Base-by-base conservation (phyloP, 1,140 invertebrate genomes). In the Apis florea region DNA sequence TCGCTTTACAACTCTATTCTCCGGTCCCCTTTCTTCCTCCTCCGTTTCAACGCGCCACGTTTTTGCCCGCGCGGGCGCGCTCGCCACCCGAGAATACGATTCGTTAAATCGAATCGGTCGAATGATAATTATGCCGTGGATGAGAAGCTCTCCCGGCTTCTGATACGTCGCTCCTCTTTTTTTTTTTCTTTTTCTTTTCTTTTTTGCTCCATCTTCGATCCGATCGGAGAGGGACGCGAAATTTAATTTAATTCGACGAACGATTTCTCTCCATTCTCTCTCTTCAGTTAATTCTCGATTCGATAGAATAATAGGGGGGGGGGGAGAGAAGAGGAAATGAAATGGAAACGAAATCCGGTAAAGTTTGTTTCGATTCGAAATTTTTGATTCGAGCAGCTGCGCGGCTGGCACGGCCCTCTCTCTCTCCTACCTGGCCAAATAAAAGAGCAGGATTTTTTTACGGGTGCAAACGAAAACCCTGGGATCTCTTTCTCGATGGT, bases 1-100 rank as follows among this genome's bases (percentile, higher is more conserved):
- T 70, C 68, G 64, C 74, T 83, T 83, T 78, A 88, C 73, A 79
- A 88, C 77, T 88, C 74, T 85, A 85, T 88, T 77, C 84, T 71
- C 21, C 74, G 0, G 6, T 17, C 53, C 53, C 54, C 49, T 82
- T 68, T 76, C 83, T 76, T 84, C 68, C 53, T 84, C 68, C 53
- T 56, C 69, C 72, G 78, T 77, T 59, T 53, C 61, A 86, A 77
- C 71, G 53, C 53, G 73, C 63, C 85, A 85, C 85, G 81, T 87
- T 87, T 86, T 87, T 87, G 66, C 53, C 54, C 24, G 58, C n/a
- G 58, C 56, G n/a, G 15, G 15, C 24, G 8, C 54, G 51, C 72
- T 17, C 73, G 74, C 69, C 70, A 26, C 59, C 24, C 80, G 58
- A 47, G 74, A 70, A 70, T 68, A 70, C 74, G 59, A 68, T 70